phyloP scores from a whole-genome alignment of 2,888 invertebrate genomes.

The Syritta pipiens region DNA sequence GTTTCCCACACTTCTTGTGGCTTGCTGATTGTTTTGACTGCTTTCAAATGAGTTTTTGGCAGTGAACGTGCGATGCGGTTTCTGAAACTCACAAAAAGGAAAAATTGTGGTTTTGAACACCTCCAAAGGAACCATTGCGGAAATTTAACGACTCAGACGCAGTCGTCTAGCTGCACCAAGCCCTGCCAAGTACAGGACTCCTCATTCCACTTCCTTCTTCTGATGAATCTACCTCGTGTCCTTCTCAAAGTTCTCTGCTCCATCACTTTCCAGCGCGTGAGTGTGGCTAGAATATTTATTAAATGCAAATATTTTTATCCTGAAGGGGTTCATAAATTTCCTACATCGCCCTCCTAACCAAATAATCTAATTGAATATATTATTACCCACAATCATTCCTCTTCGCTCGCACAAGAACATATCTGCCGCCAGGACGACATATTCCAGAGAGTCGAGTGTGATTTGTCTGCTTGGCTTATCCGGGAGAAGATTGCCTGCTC shows the following conservation, averaged over 20 bases:
- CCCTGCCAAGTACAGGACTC: no score
- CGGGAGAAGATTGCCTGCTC: slow-evolving; percentile 35
- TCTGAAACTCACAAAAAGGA: no score
- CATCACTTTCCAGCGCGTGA: not conserved
- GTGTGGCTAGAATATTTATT: not conserved
- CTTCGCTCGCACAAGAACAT: slow-evolving; percentile 19
- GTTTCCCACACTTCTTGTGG: no score
- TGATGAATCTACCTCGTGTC: no score
- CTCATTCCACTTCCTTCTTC: not conserved
- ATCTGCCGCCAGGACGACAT: slow-evolving; percentile 26
- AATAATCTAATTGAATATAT: slow-evolving; percentile 40
- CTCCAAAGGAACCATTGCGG: no score
- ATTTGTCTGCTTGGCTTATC: slow-evolving; percentile 59
- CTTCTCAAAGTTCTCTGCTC: not conserved
- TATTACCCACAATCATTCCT: slow-evolving; percentile 48
- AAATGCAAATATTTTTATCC: slow-evolving; percentile 4
- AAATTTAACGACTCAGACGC: no score
- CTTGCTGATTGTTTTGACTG: no score
- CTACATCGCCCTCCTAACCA: not conserved
- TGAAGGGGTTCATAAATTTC: slow-evolving; percentile 20
- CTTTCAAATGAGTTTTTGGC: no score
- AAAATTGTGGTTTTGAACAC: no score
- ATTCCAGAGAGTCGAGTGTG: slow-evolving; percentile 39
- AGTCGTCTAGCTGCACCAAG: no score
- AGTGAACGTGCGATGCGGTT: no score